phyloP scores from a whole-genome alignment of 1,140 invertebrate genomes.

The Subanguina moxae region DNA sequence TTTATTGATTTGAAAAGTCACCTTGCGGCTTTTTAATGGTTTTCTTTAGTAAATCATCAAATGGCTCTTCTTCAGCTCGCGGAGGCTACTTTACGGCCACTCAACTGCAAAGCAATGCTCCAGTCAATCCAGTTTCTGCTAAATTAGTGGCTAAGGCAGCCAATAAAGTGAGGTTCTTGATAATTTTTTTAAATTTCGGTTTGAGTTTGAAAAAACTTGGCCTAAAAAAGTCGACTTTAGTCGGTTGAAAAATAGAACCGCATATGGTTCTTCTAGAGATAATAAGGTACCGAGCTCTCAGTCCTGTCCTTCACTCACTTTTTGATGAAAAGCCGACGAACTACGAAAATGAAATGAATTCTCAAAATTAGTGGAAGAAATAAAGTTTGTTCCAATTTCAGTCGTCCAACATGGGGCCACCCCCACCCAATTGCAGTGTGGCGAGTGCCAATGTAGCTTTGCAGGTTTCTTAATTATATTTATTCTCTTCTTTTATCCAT shows the following conservation, averaged over 20 bases:
- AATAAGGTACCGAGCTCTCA: too few relatives aligned
- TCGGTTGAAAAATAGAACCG: neutral
- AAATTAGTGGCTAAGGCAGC: constrained; percentile 40
- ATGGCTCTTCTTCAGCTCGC: constrained; percentile 41
- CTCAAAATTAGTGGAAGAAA: neutral
- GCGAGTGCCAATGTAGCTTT: constrained; percentile 13
- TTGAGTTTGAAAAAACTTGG: neutral
- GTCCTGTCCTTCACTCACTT: too few relatives aligned
- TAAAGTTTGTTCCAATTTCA: neutral
- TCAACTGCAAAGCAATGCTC: constrained; percentile 36
- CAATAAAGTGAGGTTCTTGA: constrained; percentile 16
- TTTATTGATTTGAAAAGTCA: neutral
- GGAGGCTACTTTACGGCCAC: constrained; percentile 11
- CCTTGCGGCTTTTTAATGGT: neutral
- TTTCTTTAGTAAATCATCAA: constrained; percentile 7
- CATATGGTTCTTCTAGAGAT: too few relatives aligned
- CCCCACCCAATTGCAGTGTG: neutral
- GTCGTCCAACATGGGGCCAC: neutral
- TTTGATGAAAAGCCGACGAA: too few relatives aligned
- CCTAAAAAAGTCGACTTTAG: too few relatives aligned
- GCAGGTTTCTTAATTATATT: constrained; percentile 19
- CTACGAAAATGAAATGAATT: too few relatives aligned
- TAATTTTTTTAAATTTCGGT: neutral
- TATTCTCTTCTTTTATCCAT: neutral
- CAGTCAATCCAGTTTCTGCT: constrained; percentile 31